A percentile compares a stretch with the other conserved stretches of the same genome.
Conservation (phyloP, 1,140 invertebrate genomes). For the Diplogasteroides magnus region DNA sequence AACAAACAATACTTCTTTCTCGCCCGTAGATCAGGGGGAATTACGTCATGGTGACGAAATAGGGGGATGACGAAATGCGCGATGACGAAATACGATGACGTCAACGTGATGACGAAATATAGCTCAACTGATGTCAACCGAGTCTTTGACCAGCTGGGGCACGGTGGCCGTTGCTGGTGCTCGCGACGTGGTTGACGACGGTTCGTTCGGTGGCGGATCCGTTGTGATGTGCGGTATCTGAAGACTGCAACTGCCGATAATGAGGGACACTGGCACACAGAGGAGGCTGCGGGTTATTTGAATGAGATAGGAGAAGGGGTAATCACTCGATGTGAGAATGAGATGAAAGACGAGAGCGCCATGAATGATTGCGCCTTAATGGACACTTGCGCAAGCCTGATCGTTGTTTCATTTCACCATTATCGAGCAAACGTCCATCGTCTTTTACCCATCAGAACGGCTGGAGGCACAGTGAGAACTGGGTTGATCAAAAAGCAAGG, state of each 20-base stretch:
- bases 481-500: not conserved
- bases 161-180: slow-evolving; percentile 22
- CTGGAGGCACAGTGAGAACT: not conserved
- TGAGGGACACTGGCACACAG: too few relatives aligned
- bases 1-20: slow-evolving; percentile 4
- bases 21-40: too few relatives aligned
- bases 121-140: not conserved
- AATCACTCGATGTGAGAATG: not conserved
- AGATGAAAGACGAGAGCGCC: not conserved
- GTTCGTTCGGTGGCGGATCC: not conserved
- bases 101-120: too few relatives aligned
- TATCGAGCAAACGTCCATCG: not conserved
- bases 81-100: too few relatives aligned
- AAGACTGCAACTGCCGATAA: too few relatives aligned
- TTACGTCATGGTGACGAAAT: not conserved
- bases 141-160: slow-evolving; percentile 27
- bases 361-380: not conserved
- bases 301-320: not conserved
- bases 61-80: not conserved
- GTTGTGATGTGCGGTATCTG: slow-evolving; percentile 25
- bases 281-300: slow-evolving; percentile 5
- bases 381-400: not conserved
- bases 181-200: slow-evolving; percentile 16
- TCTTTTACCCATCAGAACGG: not conserved
- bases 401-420: not conserved